Conservation (phyloP, 2,797 vertebrate species). For the Liasis olivaceus region DNA sequence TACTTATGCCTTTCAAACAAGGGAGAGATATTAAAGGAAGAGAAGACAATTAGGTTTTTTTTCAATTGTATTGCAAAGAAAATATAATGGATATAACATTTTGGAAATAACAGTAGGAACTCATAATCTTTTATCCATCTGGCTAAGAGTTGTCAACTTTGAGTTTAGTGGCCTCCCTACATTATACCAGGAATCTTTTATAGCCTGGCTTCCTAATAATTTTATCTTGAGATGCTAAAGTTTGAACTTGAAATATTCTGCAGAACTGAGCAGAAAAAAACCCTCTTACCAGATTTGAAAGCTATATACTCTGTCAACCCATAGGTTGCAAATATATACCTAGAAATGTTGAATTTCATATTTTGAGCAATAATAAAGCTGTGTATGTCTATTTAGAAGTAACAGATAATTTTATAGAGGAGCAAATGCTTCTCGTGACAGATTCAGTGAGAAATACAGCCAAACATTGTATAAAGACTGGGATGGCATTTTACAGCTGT, state of each 20-base stretch:
- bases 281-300: background rate
- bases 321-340: background rate
- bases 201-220: background rate
- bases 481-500: background rate
- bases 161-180: background rate
- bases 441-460: background rate
- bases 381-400: background rate
- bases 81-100: background rate
- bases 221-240: background rate
- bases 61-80: background rate
- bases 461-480: background rate
- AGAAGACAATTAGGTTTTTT: background rate
- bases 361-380: background rate
- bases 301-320: background rate
- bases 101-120: background rate
- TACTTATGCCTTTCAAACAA: background rate
- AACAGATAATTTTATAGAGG: background rate
- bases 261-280: background rate
- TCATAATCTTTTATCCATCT: background rate
- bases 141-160: background rate
- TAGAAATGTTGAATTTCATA: background rate
- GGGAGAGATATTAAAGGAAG: background rate
- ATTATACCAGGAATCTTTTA: background rate
- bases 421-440: background rate
- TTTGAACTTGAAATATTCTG: background rate